Evolutionary conservation across 2,888 invertebrate genomes (phyloP).

Genomic region (Synergus gifuensis): DNA sequence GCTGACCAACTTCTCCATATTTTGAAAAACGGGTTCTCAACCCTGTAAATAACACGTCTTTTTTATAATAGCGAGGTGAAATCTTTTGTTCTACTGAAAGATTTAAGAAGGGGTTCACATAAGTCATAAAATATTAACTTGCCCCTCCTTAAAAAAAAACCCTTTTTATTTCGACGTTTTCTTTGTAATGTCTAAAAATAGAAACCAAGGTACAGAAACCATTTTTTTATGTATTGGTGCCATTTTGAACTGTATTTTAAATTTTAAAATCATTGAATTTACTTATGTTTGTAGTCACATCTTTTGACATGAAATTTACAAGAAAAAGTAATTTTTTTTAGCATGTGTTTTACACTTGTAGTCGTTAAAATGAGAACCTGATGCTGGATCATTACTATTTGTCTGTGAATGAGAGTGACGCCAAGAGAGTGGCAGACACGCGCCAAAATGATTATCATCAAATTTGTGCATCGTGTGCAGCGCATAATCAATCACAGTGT

Average conservation of each 20-base stretch:
- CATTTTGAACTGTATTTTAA: too few species aligned
- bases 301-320: not conserved
- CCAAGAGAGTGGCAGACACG: conserved; percentile 42
- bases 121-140: not conserved
- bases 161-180: too few species aligned
- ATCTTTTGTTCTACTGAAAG: not conserved
- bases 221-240: too few species aligned
- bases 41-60: not conserved
- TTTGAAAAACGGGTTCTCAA: conserved; percentile 62
- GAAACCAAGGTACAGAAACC: too few species aligned
- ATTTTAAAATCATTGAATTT: too few species aligned
- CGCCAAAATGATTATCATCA: conserved; percentile 27
- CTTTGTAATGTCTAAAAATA: too few species aligned
- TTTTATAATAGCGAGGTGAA: not conserved
- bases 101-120: not conserved
- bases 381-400: conserved; percentile 48
- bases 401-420: conserved; percentile 42
- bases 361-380: conserved; percentile 51
- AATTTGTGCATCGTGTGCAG: conserved; percentile 37
- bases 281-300: too few species aligned
- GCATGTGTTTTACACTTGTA: conserved; percentile 10
- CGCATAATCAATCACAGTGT: conserved; percentile 34
- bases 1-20: conserved; percentile 76
- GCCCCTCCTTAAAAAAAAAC: too few species aligned
- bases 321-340: not conserved